Evolutionary conservation across 2,888 invertebrate species (phyloP).

Genomic region (Sinhomidia bicolor): DNA sequence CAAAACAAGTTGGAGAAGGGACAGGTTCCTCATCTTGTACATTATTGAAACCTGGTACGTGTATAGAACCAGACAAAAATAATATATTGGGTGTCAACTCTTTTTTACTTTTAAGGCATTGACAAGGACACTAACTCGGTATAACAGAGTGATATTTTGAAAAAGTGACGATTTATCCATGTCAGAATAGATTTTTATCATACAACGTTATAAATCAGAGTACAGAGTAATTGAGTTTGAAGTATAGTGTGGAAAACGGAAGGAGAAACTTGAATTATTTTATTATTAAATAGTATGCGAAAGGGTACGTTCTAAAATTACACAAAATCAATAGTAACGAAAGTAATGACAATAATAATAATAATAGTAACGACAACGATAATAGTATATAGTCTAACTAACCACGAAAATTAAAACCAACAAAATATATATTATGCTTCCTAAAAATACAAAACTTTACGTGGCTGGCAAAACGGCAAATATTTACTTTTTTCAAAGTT

Average conservation of each 20-base stretch:
- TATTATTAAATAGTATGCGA: neutral
- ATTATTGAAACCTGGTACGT: neutral
- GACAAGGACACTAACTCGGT: neutral
- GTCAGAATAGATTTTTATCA: neutral
- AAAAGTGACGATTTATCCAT: neutral
- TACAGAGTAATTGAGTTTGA: neutral
- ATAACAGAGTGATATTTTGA: neutral
- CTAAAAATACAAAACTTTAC: conserved; percentile 15
- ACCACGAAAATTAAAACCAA: neutral
- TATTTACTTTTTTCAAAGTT: neutral
- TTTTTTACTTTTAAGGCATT: neutral
- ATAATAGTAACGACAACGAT: neutral
- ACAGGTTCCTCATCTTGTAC: neutral
- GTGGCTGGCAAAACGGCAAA: conserved; percentile 42
- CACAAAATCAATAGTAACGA: neutral
- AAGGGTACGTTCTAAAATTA: conserved; percentile 24
- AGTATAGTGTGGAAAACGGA: neutral
- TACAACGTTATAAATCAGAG: neutral
- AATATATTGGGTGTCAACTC: neutral
- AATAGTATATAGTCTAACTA: neutral
- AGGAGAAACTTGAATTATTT: neutral
- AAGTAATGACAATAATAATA: neutral
- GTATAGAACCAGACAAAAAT: neutral
- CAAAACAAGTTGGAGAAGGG: conserved; percentile 15
- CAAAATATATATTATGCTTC: conserved; percentile 8